Evolutionary conservation across 2,888 invertebrate genomes (phyloP), one percentile per base, ranked within the genome.

Genomic region (Scaptomyza cyrtandrae): DNA sequence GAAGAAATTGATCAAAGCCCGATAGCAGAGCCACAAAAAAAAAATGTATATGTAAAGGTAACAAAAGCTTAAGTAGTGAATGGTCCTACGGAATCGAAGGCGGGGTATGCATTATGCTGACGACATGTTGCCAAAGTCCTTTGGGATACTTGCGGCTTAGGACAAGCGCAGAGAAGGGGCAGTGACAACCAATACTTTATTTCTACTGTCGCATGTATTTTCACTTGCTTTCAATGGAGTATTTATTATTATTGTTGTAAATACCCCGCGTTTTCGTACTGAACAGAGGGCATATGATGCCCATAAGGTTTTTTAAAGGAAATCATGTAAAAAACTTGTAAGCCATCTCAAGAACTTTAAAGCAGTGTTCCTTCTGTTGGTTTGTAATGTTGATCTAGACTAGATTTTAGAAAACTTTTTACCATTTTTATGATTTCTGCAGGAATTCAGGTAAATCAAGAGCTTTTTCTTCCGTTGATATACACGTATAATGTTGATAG

Each of bases 1-100:
- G 65, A 64, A 76, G 70, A 79, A 72, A 71, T 78, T 79, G 82
- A 84, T 86, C 80, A 72, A 80, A 80, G 69, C 63, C 69, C 59
- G 69, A 83, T 81, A 84, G 44, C 37, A 57, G 43, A 35, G 43
- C 55, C 49, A 14, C 39, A 9, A 1, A 39, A 39, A 14, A 6
- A 44, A 57, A 49, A 55, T 29, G 1, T 6, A 19, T 61, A 57
- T 61, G 56, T 44, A 67, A 75, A 85, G 80, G 79, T 77, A 77
- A 70, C 75, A 64, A 63, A 70, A 48, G 33, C 54, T 41, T 41
- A 13, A 14, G 45, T 46, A 44, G 7, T 43, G 35, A 49, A 46
- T 54, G 37, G 35, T 49, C 52, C 19, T 37, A n/a, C 37, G n/a
- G 37, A n/a, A n/a, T 11, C 11, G 19, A 44, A 24, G 14, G 43